Base-by-base conservation (phyloP, 2,888 invertebrate species). In the Trichacis sp. region DNA sequence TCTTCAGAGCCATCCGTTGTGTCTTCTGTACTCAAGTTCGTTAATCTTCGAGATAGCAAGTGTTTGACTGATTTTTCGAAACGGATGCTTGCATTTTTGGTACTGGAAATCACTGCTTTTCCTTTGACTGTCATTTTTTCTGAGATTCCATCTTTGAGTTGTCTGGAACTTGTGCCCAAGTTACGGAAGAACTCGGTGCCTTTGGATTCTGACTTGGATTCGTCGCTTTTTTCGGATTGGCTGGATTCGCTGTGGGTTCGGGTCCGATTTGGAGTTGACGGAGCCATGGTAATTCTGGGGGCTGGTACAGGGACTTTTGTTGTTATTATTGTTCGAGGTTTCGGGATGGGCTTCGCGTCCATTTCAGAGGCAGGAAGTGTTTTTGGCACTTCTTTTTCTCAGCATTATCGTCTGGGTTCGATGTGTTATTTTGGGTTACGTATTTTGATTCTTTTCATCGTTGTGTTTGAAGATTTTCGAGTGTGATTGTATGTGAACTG, bases 21-120 rank as follows among this genome's bases (percentile, higher is more conserved):
- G 11, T 79, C 75, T 0, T 78, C 78, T 24, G 70, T 73, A 30
- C 75, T 77, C 36, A 75, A 11, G 0, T 79, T 69, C 8, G 76
- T 78, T 52, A 76, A 64, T 9, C 85, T 64, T 58, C 82, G 75
- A 0, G 81, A 77, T 4, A 85, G 69, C 9, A 85, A 75, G 64
- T 77, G 83, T 59, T 84, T 81, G 6, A 85, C 78, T n/a, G 84
- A 84, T 18, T 82, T 82, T 61, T 85, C 85, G 49, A 85, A 65
- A 3, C 81, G 74, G 6, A 87, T 86, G 15, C 88, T 87, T 1
- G 88, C 88, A 57, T 86, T 87, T 71, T 87, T 86, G 0, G 91
- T 91, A 53, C 89, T 87, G 75, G 90, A 90, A 51, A 90, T 88
- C 1, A 91, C 88, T 40, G 90, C 89, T 69, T 88, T 89, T 54